These are phyloP conservation scores for Anaspis maculata DNA, from an alignment of 2,888 invertebrate species.

Conservation along the genomic window DNA sequence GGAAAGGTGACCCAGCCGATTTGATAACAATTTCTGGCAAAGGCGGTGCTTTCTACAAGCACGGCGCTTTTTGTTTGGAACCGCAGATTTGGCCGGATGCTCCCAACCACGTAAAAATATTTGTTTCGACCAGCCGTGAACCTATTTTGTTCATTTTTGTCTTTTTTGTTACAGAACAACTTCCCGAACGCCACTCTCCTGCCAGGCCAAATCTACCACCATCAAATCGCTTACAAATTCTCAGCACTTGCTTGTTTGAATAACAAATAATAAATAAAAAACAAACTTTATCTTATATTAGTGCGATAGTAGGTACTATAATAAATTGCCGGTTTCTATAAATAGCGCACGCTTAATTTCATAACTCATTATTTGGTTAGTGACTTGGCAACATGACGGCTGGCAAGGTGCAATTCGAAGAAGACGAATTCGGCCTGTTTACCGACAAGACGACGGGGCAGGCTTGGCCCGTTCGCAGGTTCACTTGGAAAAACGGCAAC, in stretches of 20 bases:
- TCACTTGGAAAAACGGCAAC: slow-evolving; percentile 59
- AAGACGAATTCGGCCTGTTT: slow-evolving; percentile 27
- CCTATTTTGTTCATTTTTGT: too few relatives aligned
- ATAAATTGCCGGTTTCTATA: too few relatives aligned
- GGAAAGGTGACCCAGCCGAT: too few relatives aligned
- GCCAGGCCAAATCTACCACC: slow-evolving; percentile 64
- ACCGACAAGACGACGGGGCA: slow-evolving; percentile 27
- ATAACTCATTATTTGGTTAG: too few relatives aligned
- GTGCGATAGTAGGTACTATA: too few relatives aligned
- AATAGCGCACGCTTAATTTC: too few relatives aligned
- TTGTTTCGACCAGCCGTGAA: too few relatives aligned
- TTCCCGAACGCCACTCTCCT: slow-evolving; percentile 67
- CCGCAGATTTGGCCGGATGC: slow-evolving; percentile 92
- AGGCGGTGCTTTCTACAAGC: slow-evolving; percentile 27
- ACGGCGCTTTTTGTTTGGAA: slow-evolving; percentile 77
- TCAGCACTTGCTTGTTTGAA: too few relatives aligned
- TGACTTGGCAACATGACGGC: neutral
- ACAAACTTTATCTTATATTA: too few relatives aligned
- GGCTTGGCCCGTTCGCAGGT: slow-evolving; percentile 47
- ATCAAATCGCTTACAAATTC: slow-evolving; percentile 43
- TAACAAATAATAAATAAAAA: too few relatives aligned
- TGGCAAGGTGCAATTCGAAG: slow-evolving; percentile 1
- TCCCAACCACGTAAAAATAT: slow-evolving; percentile 72
- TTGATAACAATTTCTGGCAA: too few relatives aligned
- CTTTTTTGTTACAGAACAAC: slow-evolving; percentile 60